These are phyloP conservation scores for Anolis carolinensis DNA, from an alignment of 2,113 vertebrate genomes.

Conservation along the genomic window DNA sequence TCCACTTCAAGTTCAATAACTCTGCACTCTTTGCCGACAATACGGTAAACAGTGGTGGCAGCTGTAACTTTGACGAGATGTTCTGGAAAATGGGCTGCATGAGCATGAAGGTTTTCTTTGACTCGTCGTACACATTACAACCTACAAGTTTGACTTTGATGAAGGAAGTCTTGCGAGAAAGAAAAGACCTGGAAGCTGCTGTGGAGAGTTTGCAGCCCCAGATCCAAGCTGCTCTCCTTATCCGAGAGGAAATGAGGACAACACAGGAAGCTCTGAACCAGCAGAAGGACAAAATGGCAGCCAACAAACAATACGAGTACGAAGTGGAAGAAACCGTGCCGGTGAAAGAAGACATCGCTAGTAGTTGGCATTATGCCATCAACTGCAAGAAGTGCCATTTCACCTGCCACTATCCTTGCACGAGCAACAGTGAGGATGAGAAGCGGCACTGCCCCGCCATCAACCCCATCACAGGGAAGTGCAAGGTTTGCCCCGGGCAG, in stretches of 20 bases:
- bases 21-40: not conserved
- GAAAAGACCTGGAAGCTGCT: slow-evolving; percentile 4
- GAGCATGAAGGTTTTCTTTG: slow-evolving; percentile 48
- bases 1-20: slow-evolving; percentile 52
- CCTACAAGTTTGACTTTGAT: slow-evolving; percentile 22
- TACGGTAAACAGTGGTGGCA: not conserved
- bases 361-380: not conserved
- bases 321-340: slow-evolving; percentile 8
- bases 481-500: slow-evolving; percentile 3
- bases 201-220: slow-evolving; percentile 35
- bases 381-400: slow-evolving; percentile 49
- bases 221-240: slow-evolving; percentile 19
- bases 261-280: slow-evolving; percentile 15
- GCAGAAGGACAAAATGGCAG: slow-evolving; percentile 12
- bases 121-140: not conserved
- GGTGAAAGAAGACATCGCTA: not conserved
- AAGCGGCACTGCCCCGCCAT: not conserved
- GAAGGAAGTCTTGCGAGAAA: slow-evolving; percentile 22
- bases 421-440: accelerated
- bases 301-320: slow-evolving; percentile 47
- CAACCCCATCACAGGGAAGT: accelerated
- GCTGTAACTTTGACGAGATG: slow-evolving; percentile 1
- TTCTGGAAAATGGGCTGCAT: slow-evolving; percentile 36
- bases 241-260: slow-evolving; percentile 35
- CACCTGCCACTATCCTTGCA: slow-evolving; percentile 41